Percentiles rank a stretch among this genome's conserved stretches.
These are phyloP conservation scores for Microplitis demolitor DNA, from an alignment of 1,140 invertebrate species.

Conservation along the genomic window DNA sequence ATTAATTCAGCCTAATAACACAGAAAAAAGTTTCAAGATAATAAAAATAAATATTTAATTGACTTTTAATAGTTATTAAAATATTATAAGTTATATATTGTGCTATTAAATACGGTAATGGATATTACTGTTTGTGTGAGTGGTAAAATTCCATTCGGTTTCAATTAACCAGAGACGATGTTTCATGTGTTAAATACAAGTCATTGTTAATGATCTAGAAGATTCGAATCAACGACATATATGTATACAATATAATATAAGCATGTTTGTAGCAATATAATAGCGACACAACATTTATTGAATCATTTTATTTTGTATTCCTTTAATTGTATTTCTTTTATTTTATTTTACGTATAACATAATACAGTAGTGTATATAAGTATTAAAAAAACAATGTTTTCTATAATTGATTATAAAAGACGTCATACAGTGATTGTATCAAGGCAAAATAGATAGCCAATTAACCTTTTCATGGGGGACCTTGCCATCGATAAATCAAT, in stretches of 20 bases:
- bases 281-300: too few species aligned
- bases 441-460: background rate
- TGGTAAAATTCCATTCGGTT: background rate
- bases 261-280: background rate
- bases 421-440: background rate
- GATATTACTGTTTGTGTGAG: background rate
- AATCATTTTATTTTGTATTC: too few species aligned
- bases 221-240: background rate
- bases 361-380: too few species aligned
- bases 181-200: background rate
- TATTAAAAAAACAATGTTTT: background rate
- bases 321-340: too few species aligned
- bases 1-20: too few species aligned
- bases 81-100: background rate
- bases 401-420: background rate
- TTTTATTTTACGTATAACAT: too few species aligned
- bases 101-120: background rate
- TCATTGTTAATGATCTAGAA: constrained; percentile 11
- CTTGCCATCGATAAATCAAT: background rate
- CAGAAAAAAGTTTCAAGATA: too few species aligned
- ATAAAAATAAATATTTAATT: background rate
- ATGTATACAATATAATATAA: background rate
- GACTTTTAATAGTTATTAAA: background rate
- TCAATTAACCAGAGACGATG: background rate
- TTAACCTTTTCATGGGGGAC: background rate